phyloP scores from a whole-genome alignment of 2,113 vertebrate genomes.

The Muntiacus reevesi region DNA sequence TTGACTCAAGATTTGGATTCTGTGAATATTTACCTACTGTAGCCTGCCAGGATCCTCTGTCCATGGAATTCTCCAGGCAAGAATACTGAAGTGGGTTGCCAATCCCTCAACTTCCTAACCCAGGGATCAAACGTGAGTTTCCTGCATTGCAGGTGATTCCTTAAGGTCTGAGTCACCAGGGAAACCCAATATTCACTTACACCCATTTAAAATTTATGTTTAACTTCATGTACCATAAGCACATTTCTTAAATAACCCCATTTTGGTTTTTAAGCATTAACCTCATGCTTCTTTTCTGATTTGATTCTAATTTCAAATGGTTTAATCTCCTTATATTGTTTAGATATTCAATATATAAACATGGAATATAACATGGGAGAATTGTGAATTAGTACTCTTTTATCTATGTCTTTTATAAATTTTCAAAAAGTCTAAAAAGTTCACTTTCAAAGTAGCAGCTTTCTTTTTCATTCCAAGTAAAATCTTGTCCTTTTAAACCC shows the following conservation, averaged over 20 bases:
- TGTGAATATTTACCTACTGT: background rate
- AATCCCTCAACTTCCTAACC: background rate
- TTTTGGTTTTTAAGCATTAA: background rate
- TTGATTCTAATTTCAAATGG: background rate
- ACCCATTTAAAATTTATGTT: background rate
- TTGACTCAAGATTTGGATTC: background rate
- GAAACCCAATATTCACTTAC: background rate
- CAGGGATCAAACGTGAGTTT: background rate
- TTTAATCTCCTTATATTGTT: background rate
- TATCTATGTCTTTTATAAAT: background rate
- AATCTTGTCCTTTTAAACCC: background rate
- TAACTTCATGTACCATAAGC: background rate
- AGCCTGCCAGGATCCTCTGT: background rate
- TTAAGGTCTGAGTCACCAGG: background rate
- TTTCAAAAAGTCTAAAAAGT: background rate
- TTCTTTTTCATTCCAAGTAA: slow-evolving; percentile 19
- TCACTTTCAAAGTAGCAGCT: background rate
- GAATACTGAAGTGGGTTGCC: background rate
- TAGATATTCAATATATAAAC: background rate
- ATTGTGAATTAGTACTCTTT: background rate
- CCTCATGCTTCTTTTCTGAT: background rate
- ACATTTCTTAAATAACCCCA: background rate
- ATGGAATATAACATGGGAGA: background rate
- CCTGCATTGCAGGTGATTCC: background rate
- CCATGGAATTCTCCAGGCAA: background rate